Evolutionary conservation across 1,140 invertebrate species (phyloP).

Genomic region (Euschistus heros): DNA sequence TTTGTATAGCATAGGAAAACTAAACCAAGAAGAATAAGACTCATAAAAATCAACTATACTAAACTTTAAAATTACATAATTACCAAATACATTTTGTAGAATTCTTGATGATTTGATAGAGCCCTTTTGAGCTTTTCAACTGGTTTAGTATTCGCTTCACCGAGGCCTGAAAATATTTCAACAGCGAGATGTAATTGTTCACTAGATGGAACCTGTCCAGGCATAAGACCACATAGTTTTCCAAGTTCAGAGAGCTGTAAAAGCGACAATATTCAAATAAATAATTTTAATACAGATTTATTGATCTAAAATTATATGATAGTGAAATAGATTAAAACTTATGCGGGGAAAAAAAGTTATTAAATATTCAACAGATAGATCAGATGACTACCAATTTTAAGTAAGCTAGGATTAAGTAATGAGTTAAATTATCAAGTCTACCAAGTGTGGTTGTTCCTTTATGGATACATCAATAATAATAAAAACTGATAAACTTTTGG

Average conservation of each 20-base stretch:
- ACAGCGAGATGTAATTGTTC: constrained; percentile 80
- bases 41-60: neutral
- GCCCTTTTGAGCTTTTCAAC: constrained; percentile 82
- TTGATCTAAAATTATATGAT: neutral
- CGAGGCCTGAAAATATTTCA: constrained; percentile 79
- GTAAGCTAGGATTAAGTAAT: too few relatives aligned
- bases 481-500: too few relatives aligned
- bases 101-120: constrained; percentile 77
- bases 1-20: too few relatives aligned
- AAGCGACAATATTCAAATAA: constrained; percentile 20
- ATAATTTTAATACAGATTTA: neutral
- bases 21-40: too few relatives aligned
- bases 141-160: constrained; percentile 46
- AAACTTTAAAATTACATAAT: constrained; percentile 22
- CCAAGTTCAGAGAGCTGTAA: constrained; percentile 71
- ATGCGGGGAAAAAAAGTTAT: neutral
- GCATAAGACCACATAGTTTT: constrained; percentile 82
- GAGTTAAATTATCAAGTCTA: too few relatives aligned
- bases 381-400: too few relatives aligned
- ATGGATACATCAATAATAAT: too few relatives aligned
- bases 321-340: neutral
- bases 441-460: too few relatives aligned
- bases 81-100: constrained; percentile 79
- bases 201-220: constrained; percentile 67
- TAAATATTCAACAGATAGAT: too few relatives aligned